phyloP scores from a whole-genome alignment of 2,113 vertebrate genomes.

The Ptilonorhynchus violaceus region DNA sequence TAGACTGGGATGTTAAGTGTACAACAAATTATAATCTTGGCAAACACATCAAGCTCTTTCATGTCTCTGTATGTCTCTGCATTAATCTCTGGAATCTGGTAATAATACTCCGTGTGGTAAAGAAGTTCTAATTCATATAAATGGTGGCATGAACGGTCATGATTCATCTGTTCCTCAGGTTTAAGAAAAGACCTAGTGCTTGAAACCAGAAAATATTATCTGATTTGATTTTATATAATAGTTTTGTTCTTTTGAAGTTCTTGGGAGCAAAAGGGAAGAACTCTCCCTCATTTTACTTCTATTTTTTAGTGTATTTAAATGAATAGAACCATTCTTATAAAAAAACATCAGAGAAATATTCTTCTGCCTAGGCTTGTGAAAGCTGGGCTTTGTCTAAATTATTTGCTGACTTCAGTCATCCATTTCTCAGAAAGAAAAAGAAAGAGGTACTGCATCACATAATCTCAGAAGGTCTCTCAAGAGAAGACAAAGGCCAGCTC shows the following conservation, averaged over 20 bases:
- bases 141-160: not conserved
- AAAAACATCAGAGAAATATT: not conserved
- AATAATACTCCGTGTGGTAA: not conserved
- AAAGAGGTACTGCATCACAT: not conserved
- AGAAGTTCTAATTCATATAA: not conserved
- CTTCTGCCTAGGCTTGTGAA: not conserved
- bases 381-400: conserved; percentile 2
- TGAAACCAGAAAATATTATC: not conserved
- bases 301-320: not conserved
- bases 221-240: not conserved
- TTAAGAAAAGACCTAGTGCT: not conserved
- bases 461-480: conserved; percentile 1
- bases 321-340: not conserved
- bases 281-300: not conserved
- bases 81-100: not conserved
- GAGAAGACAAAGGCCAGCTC: conserved; percentile 19
- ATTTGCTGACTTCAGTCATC: conserved; percentile 35
- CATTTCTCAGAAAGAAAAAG: not conserved
- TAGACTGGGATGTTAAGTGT: not conserved
- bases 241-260: not conserved
- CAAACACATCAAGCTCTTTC: not conserved
- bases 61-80: not conserved
- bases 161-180: not conserved
- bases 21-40: not conserved
- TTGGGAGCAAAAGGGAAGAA: not conserved